Base-by-base conservation (phyloP, 1,140 invertebrate genomes). In the Drosophila seguyi region DNA sequence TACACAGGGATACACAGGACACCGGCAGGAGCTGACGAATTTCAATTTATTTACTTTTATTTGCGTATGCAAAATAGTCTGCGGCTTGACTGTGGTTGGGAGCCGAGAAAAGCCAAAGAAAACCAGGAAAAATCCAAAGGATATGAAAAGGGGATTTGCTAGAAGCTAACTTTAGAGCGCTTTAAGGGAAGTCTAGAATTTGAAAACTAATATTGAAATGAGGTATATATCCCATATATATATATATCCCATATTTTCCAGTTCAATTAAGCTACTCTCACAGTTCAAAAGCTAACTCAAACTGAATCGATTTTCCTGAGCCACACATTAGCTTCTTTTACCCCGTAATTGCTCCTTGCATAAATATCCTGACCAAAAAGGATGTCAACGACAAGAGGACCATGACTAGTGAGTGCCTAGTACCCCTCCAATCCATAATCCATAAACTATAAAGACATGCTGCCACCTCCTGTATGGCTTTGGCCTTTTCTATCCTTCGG, bases 21-120 rank as follows among this genome's bases (percentile, higher is more conserved):
- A 14, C 36, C 11, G 11, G 27, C 42, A 20, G 14, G 36, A 20
- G 52, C 41, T 76, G 75, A 71, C 78, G 75, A 59, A 87, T 86
- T 86, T 86, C 82, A 86, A 86, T 86, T 86, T 86, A 86, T 86
- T 87, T 86, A 87, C 77, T 87, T 87, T 87, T 86, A 82, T 86
- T 86, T 86, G 61, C 69, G 69, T 86, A 87, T 86, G 83, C 83
- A 86, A 86, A 86, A 87, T 82, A 87, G 75, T 79, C 52, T 55
- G 34, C 69, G 66, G 53, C 53, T 84, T 84, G 81, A 84, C 80
- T 84, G 85, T 80, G 81, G 81, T 63, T 80, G 76, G 34, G 34
- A 6, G 39, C n/a, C n/a, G 8, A 4, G 6, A 1, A 13, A 45
- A 18, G n/a, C 25, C 47, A 27, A 50, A 31, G 20, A 1, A 41